Evolutionary conservation across 2,113 vertebrate species (phyloP).

Genomic region (Eublepharis macularius): DNA sequence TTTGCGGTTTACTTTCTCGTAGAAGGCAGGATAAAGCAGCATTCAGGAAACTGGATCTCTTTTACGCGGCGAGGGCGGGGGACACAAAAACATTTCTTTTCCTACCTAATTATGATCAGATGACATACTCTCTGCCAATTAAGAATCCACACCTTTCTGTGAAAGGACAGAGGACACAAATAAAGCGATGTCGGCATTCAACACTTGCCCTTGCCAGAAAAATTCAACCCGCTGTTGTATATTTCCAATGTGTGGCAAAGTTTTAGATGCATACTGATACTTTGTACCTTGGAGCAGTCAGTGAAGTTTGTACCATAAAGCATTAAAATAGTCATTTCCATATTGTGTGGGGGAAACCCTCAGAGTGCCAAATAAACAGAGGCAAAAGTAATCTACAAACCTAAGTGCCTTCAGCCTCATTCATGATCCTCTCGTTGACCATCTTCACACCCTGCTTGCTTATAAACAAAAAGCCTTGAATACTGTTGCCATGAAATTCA

Average conservation of each 20-base stretch:
- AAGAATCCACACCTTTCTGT: neutral
- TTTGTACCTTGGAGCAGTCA: neutral
- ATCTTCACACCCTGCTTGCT: neutral
- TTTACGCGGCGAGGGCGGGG: neutral
- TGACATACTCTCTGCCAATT: neutral
- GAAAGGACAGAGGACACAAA: accelerated
- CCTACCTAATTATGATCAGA: neutral
- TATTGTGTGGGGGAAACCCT: neutral
- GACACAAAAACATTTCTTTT: neutral
- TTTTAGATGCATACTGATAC: neutral
- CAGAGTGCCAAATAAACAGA: neutral
- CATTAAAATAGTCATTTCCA: neutral
- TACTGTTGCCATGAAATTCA: too few relatives aligned
- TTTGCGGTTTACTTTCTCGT: neutral
- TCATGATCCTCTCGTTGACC: too few relatives aligned
- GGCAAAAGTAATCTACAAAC: too few relatives aligned
- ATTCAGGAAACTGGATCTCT: constrained; percentile 16
- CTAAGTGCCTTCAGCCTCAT: too few relatives aligned
- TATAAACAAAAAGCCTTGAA: neutral
- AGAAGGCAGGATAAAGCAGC: constrained; percentile 27
- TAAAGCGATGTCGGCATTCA: neutral
- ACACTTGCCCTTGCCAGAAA: neutral
- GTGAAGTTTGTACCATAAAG: neutral
- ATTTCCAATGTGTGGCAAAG: neutral
- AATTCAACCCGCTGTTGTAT: neutral